A percentile compares a stretch with the other conserved stretches of the same genome.
Evolutionary conservation across 2,797 vertebrate genomes (phyloP).

Genomic region (Gallirallus australis): DNA sequence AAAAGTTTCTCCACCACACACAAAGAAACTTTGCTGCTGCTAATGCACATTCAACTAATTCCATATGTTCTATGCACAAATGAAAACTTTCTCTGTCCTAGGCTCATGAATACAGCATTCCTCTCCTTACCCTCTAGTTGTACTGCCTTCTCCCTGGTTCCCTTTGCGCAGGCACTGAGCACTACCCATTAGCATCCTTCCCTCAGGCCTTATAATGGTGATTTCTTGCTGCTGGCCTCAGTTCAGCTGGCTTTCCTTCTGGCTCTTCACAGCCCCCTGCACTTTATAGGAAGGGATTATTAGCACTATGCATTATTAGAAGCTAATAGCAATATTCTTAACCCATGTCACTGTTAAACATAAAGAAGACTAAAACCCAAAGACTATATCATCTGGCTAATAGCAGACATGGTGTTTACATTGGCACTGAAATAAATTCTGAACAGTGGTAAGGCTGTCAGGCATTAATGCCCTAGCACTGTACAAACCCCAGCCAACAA

Average conservation of each 20-base stretch:
- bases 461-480: neutral
- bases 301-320: neutral
- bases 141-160: neutral
- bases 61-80: neutral
- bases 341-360: neutral
- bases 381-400: neutral
- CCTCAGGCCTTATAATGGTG: neutral
- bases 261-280: neutral
- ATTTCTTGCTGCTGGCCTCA: neutral
- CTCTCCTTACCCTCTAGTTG: neutral
- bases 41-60: neutral
- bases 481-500: neutral
- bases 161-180: neutral
- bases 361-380: neutral
- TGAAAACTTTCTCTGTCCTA: neutral
- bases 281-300: neutral
- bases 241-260: neutral
- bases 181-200: neutral
- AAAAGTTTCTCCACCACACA: neutral
- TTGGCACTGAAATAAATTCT: neutral
- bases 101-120: neutral
- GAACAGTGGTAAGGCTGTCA: neutral
- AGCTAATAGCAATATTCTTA: constrained; percentile 34
- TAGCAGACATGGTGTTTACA: neutral
- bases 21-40: neutral